Evolutionary conservation across 2,888 invertebrate species (phyloP), one percentile per base, ranked within the genome.

Genomic region (Scaptomyza flava): DNA sequence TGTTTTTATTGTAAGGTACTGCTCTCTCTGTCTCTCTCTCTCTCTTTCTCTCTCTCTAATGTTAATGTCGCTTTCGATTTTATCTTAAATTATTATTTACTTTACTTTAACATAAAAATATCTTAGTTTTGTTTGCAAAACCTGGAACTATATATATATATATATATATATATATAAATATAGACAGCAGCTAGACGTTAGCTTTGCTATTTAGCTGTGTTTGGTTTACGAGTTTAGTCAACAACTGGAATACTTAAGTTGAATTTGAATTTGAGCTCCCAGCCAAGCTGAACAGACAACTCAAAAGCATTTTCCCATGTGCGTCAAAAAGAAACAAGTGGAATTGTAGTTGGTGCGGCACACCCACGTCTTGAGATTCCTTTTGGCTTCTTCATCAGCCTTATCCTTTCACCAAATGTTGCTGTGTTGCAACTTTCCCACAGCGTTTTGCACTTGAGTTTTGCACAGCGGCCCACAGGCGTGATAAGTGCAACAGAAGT

Each of bases 351-450:
- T 12, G 27, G 30, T 17, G 30, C 17, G 14, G 38, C 57, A 69
- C 81, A 67, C 84, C 84, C 78, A 86, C 84, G 62, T 57, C 56
- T 38, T 51, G 7, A 27, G 38, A 51, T 51, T 23, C 51, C 27
- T 23, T 14, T 7, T 9, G 9, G 41, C 38, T 38, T 38, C 38
- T 14, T 38, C 38, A 38, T 7, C 41, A 41, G 51, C 45, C 61
- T 41, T 81, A 84, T 81, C 81, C 81, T 81, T 87, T 81, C 87
- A 87, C 87, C 63, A 56, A 41, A 9, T 41, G 41, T 9, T 41
- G 57, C 47, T 45, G 47, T 63, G 61, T 23, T 61, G 64, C 52
- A 56, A 52, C 64, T 61, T 75, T 75, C 76, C 67, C 72, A 77
- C 74, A 67, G 53, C 60, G 45, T 33, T 11, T 17, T 51, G 14